Conservation (phyloP, 2,113 vertebrate species). For the Podarcis raffonei region DNA sequence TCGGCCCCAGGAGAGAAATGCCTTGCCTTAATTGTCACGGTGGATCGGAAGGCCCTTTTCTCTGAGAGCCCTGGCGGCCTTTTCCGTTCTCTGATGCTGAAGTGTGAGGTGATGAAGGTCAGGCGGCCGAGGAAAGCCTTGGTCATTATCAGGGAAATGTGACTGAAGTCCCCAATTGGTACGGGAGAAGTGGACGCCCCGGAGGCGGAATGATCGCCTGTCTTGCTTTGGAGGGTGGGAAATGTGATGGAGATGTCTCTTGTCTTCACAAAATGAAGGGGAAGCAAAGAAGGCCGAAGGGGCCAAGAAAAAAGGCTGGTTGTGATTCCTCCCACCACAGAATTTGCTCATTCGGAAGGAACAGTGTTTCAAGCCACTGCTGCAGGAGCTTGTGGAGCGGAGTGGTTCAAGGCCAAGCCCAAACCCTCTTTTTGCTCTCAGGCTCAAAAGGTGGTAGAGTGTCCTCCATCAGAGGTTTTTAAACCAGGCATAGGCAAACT, state of each 20-base stretch:
- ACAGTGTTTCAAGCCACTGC: neutral
- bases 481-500: too few relatives aligned
- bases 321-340: too few relatives aligned
- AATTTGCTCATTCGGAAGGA: neutral
- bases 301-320: too few relatives aligned
- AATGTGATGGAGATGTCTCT: neutral
- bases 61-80: neutral
- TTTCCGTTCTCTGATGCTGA: slow-evolving; percentile 16
- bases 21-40: slow-evolving; percentile 14
- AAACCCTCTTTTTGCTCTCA: too few relatives aligned
- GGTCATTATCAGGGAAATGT: neutral
- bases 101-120: neutral
- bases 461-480: too few relatives aligned
- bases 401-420: too few relatives aligned
- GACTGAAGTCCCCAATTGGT: neutral
- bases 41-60: slow-evolving; percentile 18
- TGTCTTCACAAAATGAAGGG: neutral
- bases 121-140: slow-evolving; percentile 13
- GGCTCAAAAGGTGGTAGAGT: too few relatives aligned
- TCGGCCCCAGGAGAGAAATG: slow-evolving; percentile 28
- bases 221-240: neutral
- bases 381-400: too few relatives aligned
- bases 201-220: neutral
- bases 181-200: neutral
- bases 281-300: neutral